Conservation (phyloP, 2,888 invertebrate species). For the Agrotis exclamationis region DNA sequence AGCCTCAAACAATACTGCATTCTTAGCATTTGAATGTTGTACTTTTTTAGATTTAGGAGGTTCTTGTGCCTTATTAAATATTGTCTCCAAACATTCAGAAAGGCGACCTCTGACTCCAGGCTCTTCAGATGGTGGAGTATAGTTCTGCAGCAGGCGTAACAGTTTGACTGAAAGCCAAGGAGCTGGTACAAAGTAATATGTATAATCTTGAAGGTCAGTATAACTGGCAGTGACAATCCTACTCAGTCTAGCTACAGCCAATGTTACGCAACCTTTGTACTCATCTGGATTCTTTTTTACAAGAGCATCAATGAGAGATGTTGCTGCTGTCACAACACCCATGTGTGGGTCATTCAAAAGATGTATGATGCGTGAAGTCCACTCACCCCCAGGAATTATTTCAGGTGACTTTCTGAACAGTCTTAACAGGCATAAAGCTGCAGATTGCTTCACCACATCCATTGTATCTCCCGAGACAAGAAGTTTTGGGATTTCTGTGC, state of each 20-base stretch:
- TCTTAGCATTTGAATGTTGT: slow-evolving; percentile 99
- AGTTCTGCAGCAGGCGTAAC: slow-evolving; percentile 98
- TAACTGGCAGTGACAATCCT: slow-evolving; percentile 99
- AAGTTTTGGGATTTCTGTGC: slow-evolving; percentile 99
- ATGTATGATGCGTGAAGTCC: slow-evolving; percentile 99
- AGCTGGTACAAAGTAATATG: slow-evolving; percentile 99
- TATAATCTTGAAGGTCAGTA: slow-evolving; percentile 99
- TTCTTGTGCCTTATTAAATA: slow-evolving; percentile 99
- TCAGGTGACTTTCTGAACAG: slow-evolving; percentile 98
- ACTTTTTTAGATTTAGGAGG: slow-evolving; percentile 99
- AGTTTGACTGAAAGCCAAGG: slow-evolving; percentile 99
- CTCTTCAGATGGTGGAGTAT: slow-evolving; percentile 98
- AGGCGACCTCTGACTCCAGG: slow-evolving; percentile 98
- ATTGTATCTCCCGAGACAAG: slow-evolving; percentile 99
- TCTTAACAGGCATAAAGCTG: slow-evolving; percentile 98
- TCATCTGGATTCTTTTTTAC: slow-evolving; percentile 99
- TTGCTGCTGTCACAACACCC: slow-evolving; percentile 99
- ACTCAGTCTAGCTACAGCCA: slow-evolving; percentile 99
- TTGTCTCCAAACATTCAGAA: slow-evolving; percentile 99
- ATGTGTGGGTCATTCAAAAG: slow-evolving; percentile 99
- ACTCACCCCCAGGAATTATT: slow-evolving; percentile 99
- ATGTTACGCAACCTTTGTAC: slow-evolving; percentile 99
- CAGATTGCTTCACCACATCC: slow-evolving; percentile 99
- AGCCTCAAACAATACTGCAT: slow-evolving; percentile 99
- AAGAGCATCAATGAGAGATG: slow-evolving; percentile 99